Percentiles rank a stretch among this genome's conserved stretches.
phyloP scores from a whole-genome alignment of 2,888 invertebrate genomes.

The Ennomos quercinarius region DNA sequence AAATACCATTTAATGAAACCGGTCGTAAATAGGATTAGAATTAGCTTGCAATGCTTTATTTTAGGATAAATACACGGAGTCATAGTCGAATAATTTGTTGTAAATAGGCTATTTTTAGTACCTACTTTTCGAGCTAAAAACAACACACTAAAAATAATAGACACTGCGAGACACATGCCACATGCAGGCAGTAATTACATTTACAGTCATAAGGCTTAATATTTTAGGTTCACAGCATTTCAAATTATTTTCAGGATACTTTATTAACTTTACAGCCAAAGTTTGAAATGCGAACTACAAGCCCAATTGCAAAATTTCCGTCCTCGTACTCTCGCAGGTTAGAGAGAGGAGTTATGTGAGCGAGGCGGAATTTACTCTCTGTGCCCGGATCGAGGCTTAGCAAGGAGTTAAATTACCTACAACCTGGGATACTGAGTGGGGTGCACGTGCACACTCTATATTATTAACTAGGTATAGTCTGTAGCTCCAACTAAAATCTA shows the following conservation, averaged over 20 bases:
- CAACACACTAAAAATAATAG: too few relatives aligned
- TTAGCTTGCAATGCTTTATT: too few relatives aligned
- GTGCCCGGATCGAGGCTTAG: constrained; percentile 44
- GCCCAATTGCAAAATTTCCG: constrained; percentile 44
- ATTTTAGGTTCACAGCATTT: not conserved
- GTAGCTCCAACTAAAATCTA: too few relatives aligned
- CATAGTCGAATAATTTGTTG: too few relatives aligned
- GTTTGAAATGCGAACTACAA: constrained; percentile 42
- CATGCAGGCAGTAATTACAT: too few relatives aligned
- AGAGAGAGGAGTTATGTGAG: constrained; percentile 50
- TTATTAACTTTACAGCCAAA: constrained; percentile 32
- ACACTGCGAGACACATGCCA: too few relatives aligned
- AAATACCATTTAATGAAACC: too few relatives aligned
- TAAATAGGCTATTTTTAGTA: too few relatives aligned
- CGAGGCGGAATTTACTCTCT: constrained; percentile 38
- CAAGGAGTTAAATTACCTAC: constrained; percentile 51
- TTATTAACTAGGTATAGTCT: constrained; percentile 45
- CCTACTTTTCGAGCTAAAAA: too few relatives aligned
- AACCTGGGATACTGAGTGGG: constrained; percentile 45
- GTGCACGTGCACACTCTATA: constrained; percentile 57
- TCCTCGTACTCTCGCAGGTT: constrained; percentile 43
- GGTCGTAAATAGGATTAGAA: too few relatives aligned
- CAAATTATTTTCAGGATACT: constrained; percentile 15
- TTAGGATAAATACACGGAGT: too few relatives aligned
- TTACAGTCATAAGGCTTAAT: too few relatives aligned